These are phyloP conservation scores for Caradrina kadenii DNA, from an alignment of 2,888 invertebrate genomes.

Conservation along the genomic window DNA sequence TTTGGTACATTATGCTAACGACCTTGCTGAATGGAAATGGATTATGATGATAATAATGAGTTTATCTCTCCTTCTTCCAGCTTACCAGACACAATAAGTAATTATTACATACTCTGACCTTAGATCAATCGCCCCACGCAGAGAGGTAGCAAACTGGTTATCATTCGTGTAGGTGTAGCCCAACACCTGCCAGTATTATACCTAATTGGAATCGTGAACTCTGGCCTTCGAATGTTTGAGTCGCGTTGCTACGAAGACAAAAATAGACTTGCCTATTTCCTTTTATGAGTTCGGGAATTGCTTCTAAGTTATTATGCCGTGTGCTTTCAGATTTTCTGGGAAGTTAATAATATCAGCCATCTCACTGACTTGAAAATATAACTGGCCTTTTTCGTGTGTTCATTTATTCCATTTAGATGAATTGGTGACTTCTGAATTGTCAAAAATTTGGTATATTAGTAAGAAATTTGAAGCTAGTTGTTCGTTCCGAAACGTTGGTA, in stretches of 20 bases:
- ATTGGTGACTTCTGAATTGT: too few relatives aligned
- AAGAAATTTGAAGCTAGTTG: too few relatives aligned
- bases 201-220: slow-evolving; percentile 47
- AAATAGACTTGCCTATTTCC: slow-evolving; percentile 14
- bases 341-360: too few relatives aligned
- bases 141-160: slow-evolving; percentile 35
- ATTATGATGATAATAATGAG: neutral
- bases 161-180: slow-evolving; percentile 24
- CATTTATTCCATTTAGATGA: too few relatives aligned
- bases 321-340: neutral
- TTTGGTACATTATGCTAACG: too few relatives aligned
- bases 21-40: too few relatives aligned
- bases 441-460: too few relatives aligned
- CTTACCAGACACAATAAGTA: neutral
- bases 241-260: slow-evolving; percentile 7
- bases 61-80: neutral
- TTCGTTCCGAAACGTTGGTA: too few relatives aligned
- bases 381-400: too few relatives aligned
- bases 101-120: slow-evolving; percentile 23
- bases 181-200: slow-evolving; percentile 33
- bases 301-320: neutral
- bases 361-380: too few relatives aligned
- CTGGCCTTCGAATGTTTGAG: slow-evolving; percentile 44
- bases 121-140: slow-evolving; percentile 46
- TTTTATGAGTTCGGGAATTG: slow-evolving; percentile 6